A percentile compares a stretch with the other conserved stretches of the same genome.
Conservation (phyloP, 1,140 invertebrate species). For the Dryas iulia region DNA sequence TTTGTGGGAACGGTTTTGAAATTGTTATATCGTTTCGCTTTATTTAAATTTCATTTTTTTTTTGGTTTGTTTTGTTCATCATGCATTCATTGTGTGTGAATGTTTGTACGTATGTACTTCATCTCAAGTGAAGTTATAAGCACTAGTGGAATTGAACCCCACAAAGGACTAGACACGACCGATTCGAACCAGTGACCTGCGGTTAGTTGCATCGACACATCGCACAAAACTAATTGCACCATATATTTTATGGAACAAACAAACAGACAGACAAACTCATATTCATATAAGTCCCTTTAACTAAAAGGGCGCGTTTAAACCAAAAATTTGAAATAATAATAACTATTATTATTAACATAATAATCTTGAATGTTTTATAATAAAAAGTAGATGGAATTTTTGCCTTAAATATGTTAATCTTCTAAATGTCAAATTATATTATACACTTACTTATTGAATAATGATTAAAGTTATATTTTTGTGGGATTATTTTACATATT, state of each 20-base stretch:
- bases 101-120: neutral
- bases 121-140: neutral
- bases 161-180: neutral
- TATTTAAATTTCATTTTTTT: neutral
- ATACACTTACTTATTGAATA: neutral
- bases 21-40: neutral
- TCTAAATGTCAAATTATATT: conserved; percentile 3
- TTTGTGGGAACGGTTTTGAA: neutral
- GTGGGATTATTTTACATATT: neutral
- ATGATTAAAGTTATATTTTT: neutral
- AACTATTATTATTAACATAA: neutral
- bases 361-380: neutral
- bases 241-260: neutral
- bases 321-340: neutral
- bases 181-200: no score
- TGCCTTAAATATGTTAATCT: neutral
- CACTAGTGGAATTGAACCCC: neutral
- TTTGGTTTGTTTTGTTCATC: no score
- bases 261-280: neutral
- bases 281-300: neutral
- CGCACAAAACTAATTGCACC: conserved; percentile 1
- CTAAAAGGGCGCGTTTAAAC: neutral
- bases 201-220: neutral
- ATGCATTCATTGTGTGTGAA: neutral
- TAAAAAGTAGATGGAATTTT: neutral